Base-by-base conservation (phyloP, 2,888 invertebrate species). In the Elegia similella region DNA sequence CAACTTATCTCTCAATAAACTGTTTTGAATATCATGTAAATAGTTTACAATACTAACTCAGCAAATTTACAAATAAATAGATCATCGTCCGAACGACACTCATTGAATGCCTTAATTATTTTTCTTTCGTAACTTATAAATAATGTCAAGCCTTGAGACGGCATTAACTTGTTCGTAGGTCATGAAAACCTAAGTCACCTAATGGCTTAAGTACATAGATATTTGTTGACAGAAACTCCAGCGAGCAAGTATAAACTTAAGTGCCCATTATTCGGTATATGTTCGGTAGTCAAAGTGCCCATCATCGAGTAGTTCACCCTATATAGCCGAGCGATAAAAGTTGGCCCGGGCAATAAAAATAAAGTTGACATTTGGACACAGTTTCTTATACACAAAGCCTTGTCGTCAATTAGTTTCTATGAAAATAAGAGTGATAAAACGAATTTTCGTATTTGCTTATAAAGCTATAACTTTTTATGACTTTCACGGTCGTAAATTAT, bases 261-360 rank as follows among this genome's bases (percentile, higher is more conserved):
- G 46, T 46, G 46, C 12, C 46, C 46, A 46, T 46, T 23, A 46
- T 46, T 16, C 46, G 23, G 23, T 46, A 46, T 12, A 46, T 12
- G 17, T 46, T 46, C 46, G 12, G 23, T 46, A 46, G 46, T 46
- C 46, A 46, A 46, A 46, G 46, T 46, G n/a, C 46, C 46, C 46
- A 46, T 46, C 23, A 46, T 46, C 46, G 46, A 1, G 23, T 46
- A 46, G 46, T 46, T 46, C n/a, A 46, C 10, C 16, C 46, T 23
- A 38, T 38, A 38, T 12, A 38, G 12, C 38, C 5, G 3, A 38
- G 38, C 38, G 6, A n/a, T 38, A 38, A 38, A 38, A 38, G 6
- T 38, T 12, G 34, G n/a, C 12, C n/a, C n/a, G 38, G 38, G 1
- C 38, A n/a, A 38, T 38, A 38, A 38, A 38, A 38, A 38, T 38